phyloP scores from a whole-genome alignment of 2,797 vertebrate species.

The Aythya fuligula region DNA sequence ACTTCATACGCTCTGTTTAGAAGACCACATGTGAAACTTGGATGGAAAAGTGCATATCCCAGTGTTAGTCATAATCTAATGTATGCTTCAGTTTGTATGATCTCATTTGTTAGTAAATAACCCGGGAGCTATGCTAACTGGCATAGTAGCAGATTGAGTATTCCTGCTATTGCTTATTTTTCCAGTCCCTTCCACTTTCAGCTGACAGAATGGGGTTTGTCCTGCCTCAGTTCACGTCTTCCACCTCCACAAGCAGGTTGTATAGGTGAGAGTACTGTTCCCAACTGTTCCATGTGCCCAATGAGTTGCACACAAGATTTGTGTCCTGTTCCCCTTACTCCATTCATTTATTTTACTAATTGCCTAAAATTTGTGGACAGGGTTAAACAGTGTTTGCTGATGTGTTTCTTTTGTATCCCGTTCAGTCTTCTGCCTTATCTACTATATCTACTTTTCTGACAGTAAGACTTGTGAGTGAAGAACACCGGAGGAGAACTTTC shows the following conservation, averaged over 20 bases:
- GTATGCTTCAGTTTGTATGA: neutral
- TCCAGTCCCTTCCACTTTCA: neutral
- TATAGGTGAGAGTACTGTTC: neutral
- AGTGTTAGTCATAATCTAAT: neutral
- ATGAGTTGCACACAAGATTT: neutral
- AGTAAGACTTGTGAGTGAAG: neutral
- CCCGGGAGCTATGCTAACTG: neutral
- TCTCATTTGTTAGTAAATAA: neutral
- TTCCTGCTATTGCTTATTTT: neutral
- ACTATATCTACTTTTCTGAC: neutral
- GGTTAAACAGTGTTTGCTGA: neutral
- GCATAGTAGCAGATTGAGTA: neutral
- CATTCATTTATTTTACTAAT: neutral
- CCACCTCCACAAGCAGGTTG: neutral
- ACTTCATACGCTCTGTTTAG: neutral
- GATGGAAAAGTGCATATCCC: accelerated
- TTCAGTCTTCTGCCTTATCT: neutral
- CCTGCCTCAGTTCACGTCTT: neutral
- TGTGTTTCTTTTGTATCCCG: neutral
- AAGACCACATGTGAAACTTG: neutral
- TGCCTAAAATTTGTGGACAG: neutral
- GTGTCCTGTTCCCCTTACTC: neutral
- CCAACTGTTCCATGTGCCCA: neutral
- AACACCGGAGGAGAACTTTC: neutral
- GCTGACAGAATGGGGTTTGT: neutral